A percentile compares a stretch with the other conserved stretches of the same genome.
Conservation (phyloP, 2,888 invertebrate genomes). For the Sinopyrophorus schimmeli region DNA sequence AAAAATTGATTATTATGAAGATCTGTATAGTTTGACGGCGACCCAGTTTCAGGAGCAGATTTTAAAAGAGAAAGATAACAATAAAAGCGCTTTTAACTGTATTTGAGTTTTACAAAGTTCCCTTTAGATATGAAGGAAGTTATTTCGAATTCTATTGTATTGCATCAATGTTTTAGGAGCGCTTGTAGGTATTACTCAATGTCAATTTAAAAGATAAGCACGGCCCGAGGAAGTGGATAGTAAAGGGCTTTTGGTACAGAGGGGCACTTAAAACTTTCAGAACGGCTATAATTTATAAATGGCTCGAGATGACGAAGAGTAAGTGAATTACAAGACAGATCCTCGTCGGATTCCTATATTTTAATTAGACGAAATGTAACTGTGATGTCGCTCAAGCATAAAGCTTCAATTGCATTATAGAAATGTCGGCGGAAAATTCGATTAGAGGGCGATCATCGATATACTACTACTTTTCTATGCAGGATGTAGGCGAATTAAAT, state of each 20-base stretch:
- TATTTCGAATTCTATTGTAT: conserved; percentile 24
- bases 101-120: conserved; percentile 18
- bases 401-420: conserved; percentile 37
- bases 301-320: conserved; percentile 40
- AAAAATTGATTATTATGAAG: conserved; percentile 17
- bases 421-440: conserved; percentile 18
- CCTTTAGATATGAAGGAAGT: conserved; percentile 16
- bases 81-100: conserved; percentile 22
- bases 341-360: conserved; percentile 44
- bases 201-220: conserved; percentile 29
- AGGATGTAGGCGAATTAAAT: too few species aligned
- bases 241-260: too few species aligned
- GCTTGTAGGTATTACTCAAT: conserved; percentile 23
- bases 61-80: conserved; percentile 13
- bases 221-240: conserved; percentile 6
- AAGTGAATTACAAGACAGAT: conserved; percentile 45
- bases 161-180: conserved; percentile 25
- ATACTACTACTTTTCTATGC: too few species aligned
- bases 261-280: conserved; percentile 40
- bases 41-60: conserved; percentile 16
- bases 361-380: conserved; percentile 39
- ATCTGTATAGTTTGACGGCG: conserved; percentile 17
- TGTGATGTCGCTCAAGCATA: conserved; percentile 34
- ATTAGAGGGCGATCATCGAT: conserved; percentile 29
- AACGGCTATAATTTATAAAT: conserved; percentile 43